These are phyloP conservation scores for Mythimna albipuncta DNA, from an alignment of 2,888 invertebrate species.

Conservation along the genomic window DNA sequence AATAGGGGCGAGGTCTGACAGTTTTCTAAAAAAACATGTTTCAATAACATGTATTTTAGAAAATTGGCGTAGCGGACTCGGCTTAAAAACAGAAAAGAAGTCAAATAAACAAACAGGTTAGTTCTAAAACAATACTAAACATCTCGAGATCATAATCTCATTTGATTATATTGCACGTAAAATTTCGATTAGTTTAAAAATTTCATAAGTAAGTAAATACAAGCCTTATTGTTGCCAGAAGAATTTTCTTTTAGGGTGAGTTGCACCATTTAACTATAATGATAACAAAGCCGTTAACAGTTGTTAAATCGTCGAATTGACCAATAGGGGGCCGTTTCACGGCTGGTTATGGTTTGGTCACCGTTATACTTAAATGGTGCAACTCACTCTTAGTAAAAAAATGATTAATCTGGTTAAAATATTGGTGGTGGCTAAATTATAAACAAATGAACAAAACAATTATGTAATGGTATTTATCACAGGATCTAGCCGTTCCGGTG, in stretches of 20 bases:
- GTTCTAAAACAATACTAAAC: slow-evolving; percentile 31
- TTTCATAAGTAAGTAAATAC: background rate
- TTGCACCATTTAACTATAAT: too few relatives aligned
- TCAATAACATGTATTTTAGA: too few relatives aligned
- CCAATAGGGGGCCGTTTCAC: too few relatives aligned
- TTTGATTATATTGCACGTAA: slow-evolving; percentile 45
- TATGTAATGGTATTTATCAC: background rate
- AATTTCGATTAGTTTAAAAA: slow-evolving; percentile 32
- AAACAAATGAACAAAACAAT: slow-evolving; percentile 14
- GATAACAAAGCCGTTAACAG: too few relatives aligned
- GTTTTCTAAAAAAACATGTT: too few relatives aligned
- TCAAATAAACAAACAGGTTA: background rate
- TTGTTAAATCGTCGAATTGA: too few relatives aligned
- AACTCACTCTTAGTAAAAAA: background rate
- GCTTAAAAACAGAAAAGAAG: slow-evolving; percentile 9
- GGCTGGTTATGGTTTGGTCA: too few relatives aligned
- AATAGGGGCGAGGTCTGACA: too few relatives aligned
- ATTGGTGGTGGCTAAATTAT: slow-evolving; percentile 5
- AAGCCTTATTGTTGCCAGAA: background rate
- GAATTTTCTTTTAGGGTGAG: background rate
- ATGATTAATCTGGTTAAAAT: slow-evolving; percentile 11
- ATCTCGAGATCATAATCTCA: slow-evolving; percentile 45
- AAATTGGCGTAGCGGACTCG: too few relatives aligned
- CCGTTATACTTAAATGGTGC: too few relatives aligned
- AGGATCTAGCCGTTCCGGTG: background rate